Evolutionary conservation across 2,113 vertebrate genomes (phyloP).

Genomic region (Chaetodon auriga): DNA sequence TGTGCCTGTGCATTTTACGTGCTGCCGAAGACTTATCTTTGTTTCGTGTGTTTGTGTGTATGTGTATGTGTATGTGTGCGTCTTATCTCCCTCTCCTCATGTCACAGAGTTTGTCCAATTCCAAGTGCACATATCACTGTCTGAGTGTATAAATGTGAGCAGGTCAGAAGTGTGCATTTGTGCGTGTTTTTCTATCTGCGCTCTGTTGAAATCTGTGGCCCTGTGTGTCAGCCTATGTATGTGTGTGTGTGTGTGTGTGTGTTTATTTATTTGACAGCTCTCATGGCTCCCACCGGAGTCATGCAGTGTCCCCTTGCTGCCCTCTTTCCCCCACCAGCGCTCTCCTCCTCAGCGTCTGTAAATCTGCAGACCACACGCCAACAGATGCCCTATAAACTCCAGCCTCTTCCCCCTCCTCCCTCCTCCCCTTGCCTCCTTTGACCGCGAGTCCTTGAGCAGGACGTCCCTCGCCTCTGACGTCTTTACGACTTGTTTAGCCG

Average conservation of each 20-base stretch:
- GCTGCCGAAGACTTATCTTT: background rate
- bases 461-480: slow-evolving; percentile 71
- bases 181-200: slow-evolving; percentile 18
- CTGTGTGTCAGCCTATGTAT: no score
- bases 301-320: slow-evolving; percentile 41
- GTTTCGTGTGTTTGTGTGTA: slow-evolving; percentile 4
- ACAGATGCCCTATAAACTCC: slow-evolving; percentile 74
- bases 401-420: background rate
- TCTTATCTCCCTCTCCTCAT: slow-evolving; percentile 13
- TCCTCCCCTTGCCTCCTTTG: slow-evolving; percentile 54
- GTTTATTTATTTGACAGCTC: slow-evolving; percentile 59
- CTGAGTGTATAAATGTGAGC: slow-evolving; percentile 51
- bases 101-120: slow-evolving; percentile 46
- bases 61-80: slow-evolving; percentile 7
- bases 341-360: slow-evolving; percentile 63
- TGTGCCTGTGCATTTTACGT: background rate
- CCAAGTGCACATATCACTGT: slow-evolving; percentile 40
- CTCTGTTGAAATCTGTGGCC: slow-evolving; percentile 41
- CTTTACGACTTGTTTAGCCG: slow-evolving; percentile 82
- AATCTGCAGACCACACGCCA: slow-evolving; percentile 69
- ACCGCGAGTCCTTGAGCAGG: slow-evolving; percentile 81
- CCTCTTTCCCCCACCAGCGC: slow-evolving; percentile 5
- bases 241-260: slow-evolving; percentile 34
- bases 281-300: slow-evolving; percentile 68
- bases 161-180: slow-evolving; percentile 44